phyloP scores from a whole-genome alignment of 2,113 vertebrate genomes.

The Dipodomys spectabilis region DNA sequence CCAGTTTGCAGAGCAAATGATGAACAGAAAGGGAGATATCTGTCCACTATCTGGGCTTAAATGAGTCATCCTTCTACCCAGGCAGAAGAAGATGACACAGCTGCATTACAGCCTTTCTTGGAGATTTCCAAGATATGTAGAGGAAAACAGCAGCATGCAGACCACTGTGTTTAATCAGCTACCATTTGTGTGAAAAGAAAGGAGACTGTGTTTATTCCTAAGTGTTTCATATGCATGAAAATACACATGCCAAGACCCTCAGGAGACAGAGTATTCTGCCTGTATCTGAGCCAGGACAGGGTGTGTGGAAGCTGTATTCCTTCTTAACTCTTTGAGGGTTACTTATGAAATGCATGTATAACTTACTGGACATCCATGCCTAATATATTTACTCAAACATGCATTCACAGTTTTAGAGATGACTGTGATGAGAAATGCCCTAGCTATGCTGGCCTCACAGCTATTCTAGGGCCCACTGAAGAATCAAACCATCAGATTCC shows the following conservation, averaged over 20 bases:
- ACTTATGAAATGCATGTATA: not conserved
- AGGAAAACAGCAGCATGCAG: not conserved
- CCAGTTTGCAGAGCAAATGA: not conserved
- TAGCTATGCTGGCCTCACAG: not conserved
- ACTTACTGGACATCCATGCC: not conserved
- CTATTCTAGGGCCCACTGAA: not conserved
- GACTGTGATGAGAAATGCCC: not conserved
- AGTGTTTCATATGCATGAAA: not conserved
- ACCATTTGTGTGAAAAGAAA: not conserved
- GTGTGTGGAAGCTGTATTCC: not conserved
- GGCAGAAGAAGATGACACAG: not conserved
- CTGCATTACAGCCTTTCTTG: not conserved
- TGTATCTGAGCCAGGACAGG: not conserved
- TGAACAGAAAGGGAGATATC: not conserved
- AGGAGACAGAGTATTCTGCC: not conserved
- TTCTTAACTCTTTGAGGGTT: not conserved
- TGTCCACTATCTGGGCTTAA: not conserved
- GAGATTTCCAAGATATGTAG: not conserved
- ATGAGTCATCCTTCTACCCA: not conserved
- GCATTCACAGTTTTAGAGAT: not conserved
- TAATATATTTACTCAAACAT: not conserved
- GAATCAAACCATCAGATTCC: not conserved
- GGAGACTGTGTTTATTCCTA: not conserved
- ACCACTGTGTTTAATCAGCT: not conserved
- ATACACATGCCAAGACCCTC: not conserved